Evolutionary conservation across 2,113 vertebrate genomes (phyloP).

Genomic region (Colossoma macropomum): DNA sequence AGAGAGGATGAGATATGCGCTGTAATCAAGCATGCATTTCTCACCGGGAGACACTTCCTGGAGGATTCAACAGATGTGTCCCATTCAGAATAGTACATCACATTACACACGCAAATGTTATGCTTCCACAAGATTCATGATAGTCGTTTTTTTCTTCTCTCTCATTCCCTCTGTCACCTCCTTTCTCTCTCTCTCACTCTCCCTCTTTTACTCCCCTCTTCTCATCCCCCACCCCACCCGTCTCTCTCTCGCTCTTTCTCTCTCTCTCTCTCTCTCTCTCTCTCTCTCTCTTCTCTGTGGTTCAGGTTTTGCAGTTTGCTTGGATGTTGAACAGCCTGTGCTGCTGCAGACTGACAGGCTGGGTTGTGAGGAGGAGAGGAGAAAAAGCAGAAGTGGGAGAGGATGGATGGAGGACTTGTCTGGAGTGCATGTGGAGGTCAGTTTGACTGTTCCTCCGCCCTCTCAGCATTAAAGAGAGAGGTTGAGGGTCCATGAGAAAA

Average conservation of each 20-base stretch:
- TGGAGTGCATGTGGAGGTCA: constrained; percentile 57
- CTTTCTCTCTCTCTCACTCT: constrained; percentile 6
- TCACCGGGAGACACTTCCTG: constrained; percentile 38
- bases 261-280: neutral
- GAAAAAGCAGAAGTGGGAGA: constrained; percentile 39
- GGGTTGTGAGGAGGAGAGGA: constrained; percentile 37
- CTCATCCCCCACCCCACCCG: neutral
- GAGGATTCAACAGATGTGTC: constrained; percentile 57
- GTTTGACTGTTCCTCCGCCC: constrained; percentile 39
- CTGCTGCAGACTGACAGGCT: constrained; percentile 22
- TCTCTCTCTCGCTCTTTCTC: constrained; percentile 9
- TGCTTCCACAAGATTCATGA: constrained; percentile 60
- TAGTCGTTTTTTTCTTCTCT: constrained; percentile 3
- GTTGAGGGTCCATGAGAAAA: constrained; percentile 26
- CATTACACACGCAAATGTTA: constrained; percentile 63
- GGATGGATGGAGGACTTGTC: constrained; percentile 6
- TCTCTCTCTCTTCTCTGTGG: neutral
- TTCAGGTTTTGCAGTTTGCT: neutral
- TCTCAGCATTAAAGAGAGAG: constrained; percentile 45
- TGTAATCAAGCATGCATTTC: constrained; percentile 52
- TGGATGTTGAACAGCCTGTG: constrained; percentile 31
- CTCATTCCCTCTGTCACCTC: neutral
- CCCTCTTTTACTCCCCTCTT: neutral
- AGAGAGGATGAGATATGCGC: constrained; percentile 47
- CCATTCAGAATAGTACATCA: constrained; percentile 46